Evolutionary conservation across 2,797 vertebrate genomes (phyloP).

Genomic region (Ptychobarbus kaznakovi): DNA sequence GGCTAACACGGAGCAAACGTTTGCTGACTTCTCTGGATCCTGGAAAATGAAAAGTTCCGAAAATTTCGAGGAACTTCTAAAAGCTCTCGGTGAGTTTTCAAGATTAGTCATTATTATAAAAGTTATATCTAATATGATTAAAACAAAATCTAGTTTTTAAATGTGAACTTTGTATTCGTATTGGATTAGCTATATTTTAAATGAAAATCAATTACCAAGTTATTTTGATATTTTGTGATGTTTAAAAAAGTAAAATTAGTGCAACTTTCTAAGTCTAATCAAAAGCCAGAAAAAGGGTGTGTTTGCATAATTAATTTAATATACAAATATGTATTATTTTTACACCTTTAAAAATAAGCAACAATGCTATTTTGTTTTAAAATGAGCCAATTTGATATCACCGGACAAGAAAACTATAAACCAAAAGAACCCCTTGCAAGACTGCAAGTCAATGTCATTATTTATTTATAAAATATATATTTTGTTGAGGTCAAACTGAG

Average conservation of each 20-base stretch:
- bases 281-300: neutral
- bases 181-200: neutral
- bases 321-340: neutral
- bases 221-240: neutral
- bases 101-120: too few species aligned
- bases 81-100: slow-evolving; percentile 82
- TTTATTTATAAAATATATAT: neutral
- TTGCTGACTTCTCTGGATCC: slow-evolving; percentile 88
- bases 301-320: neutral
- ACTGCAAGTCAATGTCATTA: neutral
- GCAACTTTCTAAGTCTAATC: neutral
- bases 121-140: neutral
- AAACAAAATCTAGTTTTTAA: neutral
- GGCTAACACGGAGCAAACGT: slow-evolving; percentile 68
- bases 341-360: neutral
- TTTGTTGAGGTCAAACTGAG: neutral
- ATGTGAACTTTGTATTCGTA: neutral
- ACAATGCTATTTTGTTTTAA: neutral
- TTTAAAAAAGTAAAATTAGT: neutral
- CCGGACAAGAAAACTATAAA: neutral
- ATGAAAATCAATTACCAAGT: neutral
- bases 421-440: neutral
- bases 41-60: slow-evolving; percentile 93
- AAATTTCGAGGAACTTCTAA: slow-evolving; percentile 92
- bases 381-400: neutral